Conservation (phyloP, 2,797 vertebrate genomes). For the Leptodactylus fallax region DNA sequence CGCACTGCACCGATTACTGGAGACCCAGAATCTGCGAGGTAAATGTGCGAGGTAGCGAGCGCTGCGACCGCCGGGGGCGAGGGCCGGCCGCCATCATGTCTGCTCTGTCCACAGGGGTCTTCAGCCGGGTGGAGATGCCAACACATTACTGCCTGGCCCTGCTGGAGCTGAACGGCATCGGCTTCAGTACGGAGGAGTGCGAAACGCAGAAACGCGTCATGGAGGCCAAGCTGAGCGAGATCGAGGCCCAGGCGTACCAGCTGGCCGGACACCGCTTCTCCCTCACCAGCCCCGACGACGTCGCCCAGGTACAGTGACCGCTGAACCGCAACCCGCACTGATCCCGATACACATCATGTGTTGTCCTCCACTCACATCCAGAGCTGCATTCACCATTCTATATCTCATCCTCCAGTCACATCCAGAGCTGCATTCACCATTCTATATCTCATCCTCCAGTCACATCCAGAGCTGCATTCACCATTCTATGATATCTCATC, state of each 20-base stretch:
- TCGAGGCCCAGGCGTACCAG: conserved; percentile 87
- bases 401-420: too few relatives aligned
- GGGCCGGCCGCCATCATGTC: neutral
- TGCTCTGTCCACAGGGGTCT: conserved; percentile 77
- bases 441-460: too few relatives aligned
- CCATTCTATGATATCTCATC: too few relatives aligned
- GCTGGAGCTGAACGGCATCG: conserved; percentile 93
- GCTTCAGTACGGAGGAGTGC: conserved; percentile 89
- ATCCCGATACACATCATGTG: too few relatives aligned
- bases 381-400: neutral
- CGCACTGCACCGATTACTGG: conserved; percentile 79
- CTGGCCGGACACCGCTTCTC: conserved; percentile 93
- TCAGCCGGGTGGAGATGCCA: conserved; percentile 91
- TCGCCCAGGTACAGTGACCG: conserved; percentile 84
- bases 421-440: too few relatives aligned
- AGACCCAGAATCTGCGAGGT: conserved; percentile 88
- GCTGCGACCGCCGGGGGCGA: neutral
- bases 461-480: too few relatives aligned
- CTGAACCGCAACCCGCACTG: neutral
- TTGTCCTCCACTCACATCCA: neutral
- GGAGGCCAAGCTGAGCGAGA: conserved; percentile 88
- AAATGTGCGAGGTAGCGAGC: neutral
- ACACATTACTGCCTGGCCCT: conserved; percentile 90
- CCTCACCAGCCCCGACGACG: conserved; percentile 90
- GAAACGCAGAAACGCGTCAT: conserved; percentile 93